Conservation (phyloP, 2,113 vertebrate genomes). For the Podiceps cristatus region DNA sequence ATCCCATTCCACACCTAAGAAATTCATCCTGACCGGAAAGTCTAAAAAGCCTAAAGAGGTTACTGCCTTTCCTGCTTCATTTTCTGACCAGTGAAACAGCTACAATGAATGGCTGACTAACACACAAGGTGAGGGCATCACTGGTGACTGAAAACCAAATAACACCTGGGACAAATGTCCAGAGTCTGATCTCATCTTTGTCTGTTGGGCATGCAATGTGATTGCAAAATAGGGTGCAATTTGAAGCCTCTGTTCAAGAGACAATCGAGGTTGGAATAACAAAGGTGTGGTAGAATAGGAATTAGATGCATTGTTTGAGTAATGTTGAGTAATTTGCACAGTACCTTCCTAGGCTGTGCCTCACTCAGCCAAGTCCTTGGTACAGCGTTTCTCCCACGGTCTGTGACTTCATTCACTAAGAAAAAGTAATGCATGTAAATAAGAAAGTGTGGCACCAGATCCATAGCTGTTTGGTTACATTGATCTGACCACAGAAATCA, state of each 20-base stretch:
- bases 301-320: conserved; percentile 29
- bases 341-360: not conserved
- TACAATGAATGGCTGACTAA: not conserved
- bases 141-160: not conserved
- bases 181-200: conserved; percentile 6
- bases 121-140: not conserved
- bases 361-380: not conserved
- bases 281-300: conserved; percentile 44
- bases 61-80: not conserved
- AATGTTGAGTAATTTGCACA: conserved; percentile 21
- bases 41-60: not conserved
- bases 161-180: not conserved
- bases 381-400: not conserved
- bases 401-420: not conserved
- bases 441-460: not conserved
- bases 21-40: not conserved
- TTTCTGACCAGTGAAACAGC: not conserved
- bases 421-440: not conserved
- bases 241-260: conserved; percentile 19
- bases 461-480: not conserved
- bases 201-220: not conserved
- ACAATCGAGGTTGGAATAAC: conserved; percentile 9
- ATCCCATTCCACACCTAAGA: not conserved
- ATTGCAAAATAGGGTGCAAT: conserved; percentile 15
- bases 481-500: not conserved